Percentiles rank a stretch among this genome's conserved stretches.
phyloP scores from a whole-genome alignment of 2,113 vertebrate genomes.

The Gambusia affinis region DNA sequence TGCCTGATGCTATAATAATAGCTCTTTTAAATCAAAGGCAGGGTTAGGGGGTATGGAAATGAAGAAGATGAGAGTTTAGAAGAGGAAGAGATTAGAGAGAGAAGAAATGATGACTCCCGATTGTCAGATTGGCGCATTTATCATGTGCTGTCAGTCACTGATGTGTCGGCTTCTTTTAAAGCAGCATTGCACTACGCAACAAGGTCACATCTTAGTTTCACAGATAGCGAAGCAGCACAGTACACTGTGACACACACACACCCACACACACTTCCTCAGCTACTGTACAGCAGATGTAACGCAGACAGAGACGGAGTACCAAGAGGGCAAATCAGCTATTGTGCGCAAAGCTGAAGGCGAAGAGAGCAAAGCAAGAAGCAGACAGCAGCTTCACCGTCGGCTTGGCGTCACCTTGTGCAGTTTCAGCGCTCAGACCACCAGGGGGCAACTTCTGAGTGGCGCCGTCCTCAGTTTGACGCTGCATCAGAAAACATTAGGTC shows the following conservation, averaged over 20 bases:
- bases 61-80: slow-evolving; percentile 24
- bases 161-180: slow-evolving; percentile 37
- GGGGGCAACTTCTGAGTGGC: slow-evolving; percentile 78
- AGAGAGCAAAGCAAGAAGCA: slow-evolving; percentile 28
- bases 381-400: slow-evolving; percentile 12
- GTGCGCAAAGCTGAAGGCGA: slow-evolving; percentile 11
- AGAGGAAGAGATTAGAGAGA: slow-evolving; percentile 32
- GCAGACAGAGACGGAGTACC: slow-evolving; percentile 16
- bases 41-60: slow-evolving; percentile 26
- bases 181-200: slow-evolving; percentile 35
- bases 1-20: slow-evolving; percentile 32
- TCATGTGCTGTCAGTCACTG: slow-evolving; percentile 61
- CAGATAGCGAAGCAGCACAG: slow-evolving; percentile 58
- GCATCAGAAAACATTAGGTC: slow-evolving; percentile 66
- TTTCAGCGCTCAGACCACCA: slow-evolving; percentile 76
- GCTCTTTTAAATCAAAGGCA: slow-evolving; percentile 38
- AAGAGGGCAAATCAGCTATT: slow-evolving; percentile 10
- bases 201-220: slow-evolving; percentile 55
- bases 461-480: slow-evolving; percentile 73
- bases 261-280: slow-evolving; percentile 41
- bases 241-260: slow-evolving; percentile 44
- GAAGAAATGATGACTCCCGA: slow-evolving; percentile 42
- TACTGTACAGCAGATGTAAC: slow-evolving; percentile 30
- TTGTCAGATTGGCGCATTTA: slow-evolving; percentile 45
- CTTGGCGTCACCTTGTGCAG: slow-evolving; percentile 78